Percentiles rank a stretch among this genome's conserved stretches.
Conservation (phyloP, 2,888 invertebrate species). For the Tetramorium bicarinatum region DNA sequence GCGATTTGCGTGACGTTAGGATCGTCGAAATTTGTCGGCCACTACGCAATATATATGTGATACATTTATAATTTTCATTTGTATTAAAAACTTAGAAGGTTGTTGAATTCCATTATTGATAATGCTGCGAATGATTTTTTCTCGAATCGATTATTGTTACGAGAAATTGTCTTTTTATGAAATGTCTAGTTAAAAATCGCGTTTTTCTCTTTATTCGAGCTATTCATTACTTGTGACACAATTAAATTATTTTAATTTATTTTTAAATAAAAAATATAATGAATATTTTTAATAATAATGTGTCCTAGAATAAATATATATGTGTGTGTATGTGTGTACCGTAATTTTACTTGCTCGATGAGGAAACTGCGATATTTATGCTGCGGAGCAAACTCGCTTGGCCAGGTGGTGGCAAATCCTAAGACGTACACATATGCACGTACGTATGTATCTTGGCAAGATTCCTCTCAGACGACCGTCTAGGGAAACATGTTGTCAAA, state of each 20-base stretch:
- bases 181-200: background rate
- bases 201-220: background rate
- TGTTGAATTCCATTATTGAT: background rate
- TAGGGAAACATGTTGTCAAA: conserved; percentile 79
- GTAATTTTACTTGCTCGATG: conserved; percentile 6
- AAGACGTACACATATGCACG: conserved; percentile 30
- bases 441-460: conserved; percentile 53
- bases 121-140: background rate
- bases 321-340: background rate
- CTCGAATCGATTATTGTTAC: background rate
- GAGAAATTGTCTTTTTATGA: background rate
- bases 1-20: conserved; percentile 14
- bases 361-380: conserved; percentile 65
- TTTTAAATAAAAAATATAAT: background rate
- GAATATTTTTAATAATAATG: conserved; percentile 37
- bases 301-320: conserved; percentile 27
- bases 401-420: conserved; percentile 52
- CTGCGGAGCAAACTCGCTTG: conserved; percentile 34
- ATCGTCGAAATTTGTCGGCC: conserved; percentile 9
- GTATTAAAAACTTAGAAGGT: background rate
- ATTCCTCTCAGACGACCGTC: conserved; percentile 70
- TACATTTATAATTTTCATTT: conserved; percentile 9
- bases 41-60: background rate
- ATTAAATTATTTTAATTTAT: background rate
- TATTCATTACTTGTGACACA: background rate